Base-by-base conservation (phyloP, 2,797 vertebrate species). In the Tokudaia muenninki region DNA sequence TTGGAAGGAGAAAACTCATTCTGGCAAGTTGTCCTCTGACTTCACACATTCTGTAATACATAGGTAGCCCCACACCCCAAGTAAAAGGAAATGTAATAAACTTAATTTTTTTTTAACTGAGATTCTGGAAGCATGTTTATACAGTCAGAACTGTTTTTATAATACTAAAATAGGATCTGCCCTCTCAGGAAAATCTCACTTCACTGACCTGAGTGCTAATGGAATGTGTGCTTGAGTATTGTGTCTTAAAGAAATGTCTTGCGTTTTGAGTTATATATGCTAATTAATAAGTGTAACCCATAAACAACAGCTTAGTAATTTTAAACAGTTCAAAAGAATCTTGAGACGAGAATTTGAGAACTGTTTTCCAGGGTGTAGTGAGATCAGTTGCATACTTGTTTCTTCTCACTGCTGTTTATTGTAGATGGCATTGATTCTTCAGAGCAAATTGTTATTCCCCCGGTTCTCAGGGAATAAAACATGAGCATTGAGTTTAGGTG, bases 181-280 rank as follows among this genome's bases (percentile, higher is more conserved):
- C 29, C 37, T 93, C 65, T 72, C 7, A 41, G 86, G 86, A 41
- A 74, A n/a, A 26, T 70, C 19, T 70, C 83, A n/a, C 14, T 67
- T 70, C 34, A 52, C 47, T 52, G 31, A 67, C 63, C 29, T 87
- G 31, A 70, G 47, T 3, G 7, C 21, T 87, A 70, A 52, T 52
- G 63, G 34, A 67, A 50, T 67, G 31, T 67, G 63, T 86, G 70
- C 75, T 87, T 84, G 34, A 83, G 17, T 88, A 50, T 75, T 88
- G 11, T 80, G 74, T 75, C 94, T 72, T 86, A 81, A 91, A 79
- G 17, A 22, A 89, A 14, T 74, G 83, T 57, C 22, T 47, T 47
- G 44, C 81, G 47, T 79, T 96, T 93, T 86, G 29, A 29, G 86
- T 74, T 93, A 41, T 94, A 83, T 55, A 74, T 13, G 26, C 52